phyloP scores from a whole-genome alignment of 2,888 invertebrate species.

The Drosophila prostipennis region DNA sequence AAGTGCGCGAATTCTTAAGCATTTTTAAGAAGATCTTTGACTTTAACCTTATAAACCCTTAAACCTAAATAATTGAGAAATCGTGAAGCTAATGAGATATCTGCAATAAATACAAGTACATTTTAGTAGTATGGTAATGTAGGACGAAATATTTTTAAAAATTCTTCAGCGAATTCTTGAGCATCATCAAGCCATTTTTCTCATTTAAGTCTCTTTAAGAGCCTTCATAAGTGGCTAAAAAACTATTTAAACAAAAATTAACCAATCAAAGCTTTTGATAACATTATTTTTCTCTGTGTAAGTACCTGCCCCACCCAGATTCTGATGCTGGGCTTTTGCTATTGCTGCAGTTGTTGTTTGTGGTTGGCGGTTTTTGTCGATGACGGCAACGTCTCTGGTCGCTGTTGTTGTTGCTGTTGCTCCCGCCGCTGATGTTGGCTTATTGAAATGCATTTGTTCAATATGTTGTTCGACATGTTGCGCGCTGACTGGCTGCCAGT shows the following conservation, averaged over 20 bases:
- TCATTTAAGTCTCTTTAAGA: too few species aligned
- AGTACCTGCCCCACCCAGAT: slow-evolving; percentile 27
- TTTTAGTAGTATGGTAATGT: too few species aligned
- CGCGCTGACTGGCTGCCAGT: slow-evolving; percentile 38
- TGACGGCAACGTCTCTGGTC: slow-evolving; percentile 54
- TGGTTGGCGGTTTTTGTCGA: slow-evolving; percentile 50
- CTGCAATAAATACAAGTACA: too few species aligned
- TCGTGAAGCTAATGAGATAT: too few species aligned
- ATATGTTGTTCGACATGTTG: slow-evolving; percentile 77
- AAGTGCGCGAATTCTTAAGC: neutral
- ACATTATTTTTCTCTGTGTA: slow-evolving; percentile 2
- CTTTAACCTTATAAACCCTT: too few species aligned
- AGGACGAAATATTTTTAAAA: too few species aligned
- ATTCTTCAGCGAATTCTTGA: neutral
- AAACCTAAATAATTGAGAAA: too few species aligned
- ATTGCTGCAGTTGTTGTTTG: slow-evolving; percentile 33
- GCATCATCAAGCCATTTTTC: neutral
- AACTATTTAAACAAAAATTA: neutral
- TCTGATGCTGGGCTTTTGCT: slow-evolving; percentile 40
- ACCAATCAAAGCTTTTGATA: neutral
- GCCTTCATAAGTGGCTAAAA: neutral
- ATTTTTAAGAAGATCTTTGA: too few species aligned
- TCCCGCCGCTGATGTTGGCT: slow-evolving; percentile 62
- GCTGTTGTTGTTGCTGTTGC: slow-evolving; percentile 6
- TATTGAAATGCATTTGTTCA: slow-evolving; percentile 77